A percentile compares a stretch with the other conserved stretches of the same genome.
Evolutionary conservation across 2,888 invertebrate genomes (phyloP).

Genomic region (Perithous albicinctus): DNA sequence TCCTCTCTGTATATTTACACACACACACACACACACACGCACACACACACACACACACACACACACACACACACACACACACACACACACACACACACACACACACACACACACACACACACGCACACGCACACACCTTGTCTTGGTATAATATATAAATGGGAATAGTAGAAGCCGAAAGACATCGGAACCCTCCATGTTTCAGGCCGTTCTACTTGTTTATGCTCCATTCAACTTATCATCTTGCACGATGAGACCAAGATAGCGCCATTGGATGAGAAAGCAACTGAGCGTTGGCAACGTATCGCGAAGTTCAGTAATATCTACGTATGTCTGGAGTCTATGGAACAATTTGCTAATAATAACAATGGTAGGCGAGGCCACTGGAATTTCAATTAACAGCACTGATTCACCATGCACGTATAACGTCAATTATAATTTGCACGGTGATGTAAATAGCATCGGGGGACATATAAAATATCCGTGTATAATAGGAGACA

Average conservation of each 20-base stretch:
- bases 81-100: no score
- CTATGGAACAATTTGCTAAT: no score
- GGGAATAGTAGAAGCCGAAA: constrained; percentile 28
- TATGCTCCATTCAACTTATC: constrained; percentile 48
- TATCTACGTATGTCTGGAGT: no score
- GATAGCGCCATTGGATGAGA: neutral
- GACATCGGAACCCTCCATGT: constrained; percentile 13
- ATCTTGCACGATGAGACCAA: constrained; percentile 14
- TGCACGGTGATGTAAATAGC: neutral
- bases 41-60: no score
- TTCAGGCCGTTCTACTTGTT: constrained; percentile 12
- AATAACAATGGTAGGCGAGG: no score
- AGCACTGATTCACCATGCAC: neutral
- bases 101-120: no score
- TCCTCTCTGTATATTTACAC: neutral
- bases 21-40: neutral
- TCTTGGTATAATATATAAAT: constrained; percentile 16
- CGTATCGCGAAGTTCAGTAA: no score
- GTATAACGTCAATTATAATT: neutral
- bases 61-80: no score
- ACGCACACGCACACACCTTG: no score
- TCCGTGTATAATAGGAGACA: neutral
- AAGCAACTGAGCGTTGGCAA: no score
- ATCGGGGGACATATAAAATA: neutral
- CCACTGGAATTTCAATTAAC: neutral